phyloP scores from a whole-genome alignment of 2,888 invertebrate genomes.

The Phaedon cochleariae region DNA sequence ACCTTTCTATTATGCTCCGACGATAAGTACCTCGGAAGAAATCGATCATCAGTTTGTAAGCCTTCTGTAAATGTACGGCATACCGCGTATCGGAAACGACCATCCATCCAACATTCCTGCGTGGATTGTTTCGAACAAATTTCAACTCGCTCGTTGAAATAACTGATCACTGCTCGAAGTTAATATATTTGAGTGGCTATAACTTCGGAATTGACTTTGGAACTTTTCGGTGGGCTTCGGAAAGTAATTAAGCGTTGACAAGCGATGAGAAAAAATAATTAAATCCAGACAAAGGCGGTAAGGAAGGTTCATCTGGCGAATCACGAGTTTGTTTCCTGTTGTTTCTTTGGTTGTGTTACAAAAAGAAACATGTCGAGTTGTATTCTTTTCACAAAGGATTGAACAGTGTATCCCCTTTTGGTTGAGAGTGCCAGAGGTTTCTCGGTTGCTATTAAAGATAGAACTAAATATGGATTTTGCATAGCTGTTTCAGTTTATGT shows the following conservation, averaged over 20 bases:
- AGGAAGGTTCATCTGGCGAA: neutral
- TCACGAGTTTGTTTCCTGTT: no score
- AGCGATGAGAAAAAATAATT: neutral
- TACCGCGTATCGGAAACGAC: neutral
- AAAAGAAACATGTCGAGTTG: no score
- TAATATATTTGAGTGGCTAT: constrained; percentile 1
- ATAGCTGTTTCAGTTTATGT: no score
- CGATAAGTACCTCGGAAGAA: neutral
- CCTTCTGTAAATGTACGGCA: neutral
- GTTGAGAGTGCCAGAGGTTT: no score
- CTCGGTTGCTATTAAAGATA: no score
- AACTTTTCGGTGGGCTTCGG: constrained; percentile 7
- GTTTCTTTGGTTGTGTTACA: no score
- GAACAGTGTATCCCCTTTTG: no score
- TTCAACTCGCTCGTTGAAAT: neutral
- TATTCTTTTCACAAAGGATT: no score
- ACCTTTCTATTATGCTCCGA: no score
- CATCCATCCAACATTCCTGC: neutral
- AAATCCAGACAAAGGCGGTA: neutral
- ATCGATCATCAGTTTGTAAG: neutral
- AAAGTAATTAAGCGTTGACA: constrained; percentile 15
- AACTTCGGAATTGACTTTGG: constrained; percentile 20
- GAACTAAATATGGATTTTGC: no score
- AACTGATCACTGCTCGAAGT: neutral
- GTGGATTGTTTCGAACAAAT: constrained; percentile 1